Percentiles rank a stretch among this genome's conserved stretches.
Conservation (phyloP, 2,113 vertebrate genomes). For the Neofelis nebulosa region DNA sequence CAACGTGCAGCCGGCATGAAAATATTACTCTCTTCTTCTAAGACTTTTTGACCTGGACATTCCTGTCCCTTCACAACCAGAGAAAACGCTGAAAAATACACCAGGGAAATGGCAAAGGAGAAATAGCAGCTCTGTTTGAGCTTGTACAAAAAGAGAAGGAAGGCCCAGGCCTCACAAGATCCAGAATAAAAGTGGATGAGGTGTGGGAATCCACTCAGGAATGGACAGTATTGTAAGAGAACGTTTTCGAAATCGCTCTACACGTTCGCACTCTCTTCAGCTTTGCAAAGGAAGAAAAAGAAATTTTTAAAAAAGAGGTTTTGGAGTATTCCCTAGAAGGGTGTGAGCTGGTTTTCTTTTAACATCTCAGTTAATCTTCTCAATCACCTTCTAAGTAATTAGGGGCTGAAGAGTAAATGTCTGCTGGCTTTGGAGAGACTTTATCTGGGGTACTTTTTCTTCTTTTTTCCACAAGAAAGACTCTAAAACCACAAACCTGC, state of each 20-base stretch:
- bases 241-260: background rate
- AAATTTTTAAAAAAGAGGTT: background rate
- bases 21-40: background rate
- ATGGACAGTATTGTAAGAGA: background rate
- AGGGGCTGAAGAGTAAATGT: background rate
- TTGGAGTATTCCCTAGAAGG: background rate
- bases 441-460: conserved; percentile 24
- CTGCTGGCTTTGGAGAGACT: background rate
- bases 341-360: background rate
- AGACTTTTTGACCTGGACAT: background rate
- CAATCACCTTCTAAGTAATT: conserved; percentile 2
- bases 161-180: background rate
- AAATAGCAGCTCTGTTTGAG: background rate
- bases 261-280: background rate
- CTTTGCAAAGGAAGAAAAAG: background rate
- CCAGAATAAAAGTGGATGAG: background rate
- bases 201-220: background rate
- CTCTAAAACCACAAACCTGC: conserved; percentile 64
- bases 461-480: conserved; percentile 65
- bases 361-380: conserved; percentile 12
- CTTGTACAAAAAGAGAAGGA: background rate
- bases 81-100: background rate
- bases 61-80: background rate
- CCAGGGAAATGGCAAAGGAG: background rate
- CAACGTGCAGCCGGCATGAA: background rate